Conservation (phyloP, 1,140 invertebrate species). For the Brachionus koreanus region DNA sequence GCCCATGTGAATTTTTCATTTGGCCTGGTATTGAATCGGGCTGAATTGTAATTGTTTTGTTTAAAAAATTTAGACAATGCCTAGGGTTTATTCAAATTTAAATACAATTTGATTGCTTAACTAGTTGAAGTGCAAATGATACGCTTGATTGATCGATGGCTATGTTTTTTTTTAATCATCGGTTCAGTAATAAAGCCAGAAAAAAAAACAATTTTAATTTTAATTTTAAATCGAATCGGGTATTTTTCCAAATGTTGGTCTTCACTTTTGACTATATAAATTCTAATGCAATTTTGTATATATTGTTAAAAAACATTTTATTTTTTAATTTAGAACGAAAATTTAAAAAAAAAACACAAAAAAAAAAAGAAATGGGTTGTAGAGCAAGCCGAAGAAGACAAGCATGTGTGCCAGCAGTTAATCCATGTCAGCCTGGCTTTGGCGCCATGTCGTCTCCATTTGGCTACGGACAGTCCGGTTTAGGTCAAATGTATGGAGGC, state of each 20-base stretch:
- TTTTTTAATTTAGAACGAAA: neutral
- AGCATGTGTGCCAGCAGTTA: neutral
- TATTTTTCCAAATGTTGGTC: conserved; percentile 2
- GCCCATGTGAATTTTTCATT: neutral
- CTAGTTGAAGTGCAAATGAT: neutral
- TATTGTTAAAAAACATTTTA: neutral
- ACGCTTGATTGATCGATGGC: neutral
- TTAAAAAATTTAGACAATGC: neutral
- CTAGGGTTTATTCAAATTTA: neutral
- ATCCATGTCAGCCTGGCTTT: neutral
- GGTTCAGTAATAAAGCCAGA: conserved; percentile 1
- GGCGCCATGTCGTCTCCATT: neutral
- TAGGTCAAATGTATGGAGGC: neutral
- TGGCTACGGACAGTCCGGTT: neutral
- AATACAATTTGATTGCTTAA: conserved; percentile 4
- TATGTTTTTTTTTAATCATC: neutral
- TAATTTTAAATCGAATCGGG: neutral
- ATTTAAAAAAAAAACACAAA: neutral
- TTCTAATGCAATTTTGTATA: neutral
- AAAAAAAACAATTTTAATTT: conserved; percentile 7
- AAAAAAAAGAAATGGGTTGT: neutral
- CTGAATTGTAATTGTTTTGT: neutral
- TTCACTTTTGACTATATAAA: neutral
- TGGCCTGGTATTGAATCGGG: neutral
- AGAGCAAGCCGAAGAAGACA: conserved; percentile 2